Conservation (phyloP, 1,140 invertebrate species). For the Nixonia krombeini region DNA sequence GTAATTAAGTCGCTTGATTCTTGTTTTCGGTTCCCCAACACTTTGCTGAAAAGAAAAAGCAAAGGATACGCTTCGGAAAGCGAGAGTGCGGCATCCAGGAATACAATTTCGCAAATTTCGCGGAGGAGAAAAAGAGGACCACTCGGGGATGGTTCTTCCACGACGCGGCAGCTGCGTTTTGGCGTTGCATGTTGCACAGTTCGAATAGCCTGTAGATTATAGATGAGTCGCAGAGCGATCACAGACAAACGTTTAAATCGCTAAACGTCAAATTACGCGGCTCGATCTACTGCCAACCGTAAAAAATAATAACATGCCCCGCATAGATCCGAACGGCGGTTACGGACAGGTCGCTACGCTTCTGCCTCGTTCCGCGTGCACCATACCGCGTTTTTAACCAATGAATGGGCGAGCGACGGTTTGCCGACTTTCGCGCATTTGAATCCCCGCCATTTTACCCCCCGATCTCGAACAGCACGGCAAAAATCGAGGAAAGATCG, state of each 20-base stretch:
- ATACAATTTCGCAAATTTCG: slow-evolving; percentile 46
- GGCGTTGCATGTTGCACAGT: slow-evolving; percentile 48
- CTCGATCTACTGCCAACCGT: slow-evolving; percentile 45
- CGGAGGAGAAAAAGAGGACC: slow-evolving; percentile 30
- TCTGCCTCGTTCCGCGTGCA: slow-evolving; percentile 2
- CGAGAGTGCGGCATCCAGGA: slow-evolving; percentile 17
- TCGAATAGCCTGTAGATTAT: slow-evolving; percentile 57
- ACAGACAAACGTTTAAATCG: slow-evolving; percentile 68
- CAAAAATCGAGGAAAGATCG: too few relatives aligned
- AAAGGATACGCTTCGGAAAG: neutral
- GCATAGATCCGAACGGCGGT: slow-evolving; percentile 52
- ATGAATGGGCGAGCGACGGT: slow-evolving; percentile 1
- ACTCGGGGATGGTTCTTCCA: slow-evolving; percentile 27
- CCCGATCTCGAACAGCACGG: too few relatives aligned
- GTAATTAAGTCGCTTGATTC: slow-evolving; percentile 1
- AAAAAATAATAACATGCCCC: slow-evolving; percentile 64
- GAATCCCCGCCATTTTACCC: too few relatives aligned
- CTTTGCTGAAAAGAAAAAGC: neutral
- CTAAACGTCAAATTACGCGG: slow-evolving; percentile 67
- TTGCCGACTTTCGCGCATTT: slow-evolving; percentile 7
- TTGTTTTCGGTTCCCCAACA: slow-evolving; percentile 1
- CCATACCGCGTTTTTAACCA: slow-evolving; percentile 1
- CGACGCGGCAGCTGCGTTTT: slow-evolving; percentile 55
- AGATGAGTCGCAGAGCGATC: slow-evolving; percentile 64
- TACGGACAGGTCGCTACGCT: neutral